Conservation (phyloP, 2,888 invertebrate species). For the Branchipolynoe longqiensis region DNA sequence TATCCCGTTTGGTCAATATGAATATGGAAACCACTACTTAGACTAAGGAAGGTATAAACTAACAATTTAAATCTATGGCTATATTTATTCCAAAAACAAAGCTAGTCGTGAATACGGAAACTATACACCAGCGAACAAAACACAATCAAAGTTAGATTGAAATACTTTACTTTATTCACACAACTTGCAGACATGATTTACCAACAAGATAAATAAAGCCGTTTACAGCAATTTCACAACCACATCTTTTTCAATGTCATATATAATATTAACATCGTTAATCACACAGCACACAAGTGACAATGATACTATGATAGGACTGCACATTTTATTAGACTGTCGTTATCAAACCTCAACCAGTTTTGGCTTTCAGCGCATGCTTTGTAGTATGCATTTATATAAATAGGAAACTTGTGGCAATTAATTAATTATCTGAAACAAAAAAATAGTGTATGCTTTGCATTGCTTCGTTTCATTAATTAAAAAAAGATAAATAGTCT, state of each 20-base stretch:
- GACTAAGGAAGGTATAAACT: no score
- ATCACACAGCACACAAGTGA: not conserved
- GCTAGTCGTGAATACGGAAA: no score
- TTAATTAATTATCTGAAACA: not conserved
- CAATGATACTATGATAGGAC: not conserved
- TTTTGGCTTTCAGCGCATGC: not conserved
- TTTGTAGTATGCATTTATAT: not conserved
- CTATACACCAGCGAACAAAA: no score
- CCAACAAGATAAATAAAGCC: constrained; percentile 39
- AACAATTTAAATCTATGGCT: no score
- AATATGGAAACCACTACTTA: no score
- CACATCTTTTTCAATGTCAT: constrained; percentile 15
- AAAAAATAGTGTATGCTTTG: no score
- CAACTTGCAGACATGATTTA: not conserved
- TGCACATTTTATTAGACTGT: not conserved
- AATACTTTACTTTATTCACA: constrained; percentile 38
- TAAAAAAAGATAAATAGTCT: not conserved
- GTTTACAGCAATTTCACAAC: constrained; percentile 19
- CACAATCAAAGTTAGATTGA: no score
- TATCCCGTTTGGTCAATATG: no score
- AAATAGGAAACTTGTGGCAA: not conserved
- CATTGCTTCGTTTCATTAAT: not conserved
- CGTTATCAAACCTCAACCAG: not conserved
- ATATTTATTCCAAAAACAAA: no score
- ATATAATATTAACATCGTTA: not conserved